Evolutionary conservation across 2,888 invertebrate genomes (phyloP), one percentile per base, ranked within the genome.

Genomic region (Idaea biselata): DNA sequence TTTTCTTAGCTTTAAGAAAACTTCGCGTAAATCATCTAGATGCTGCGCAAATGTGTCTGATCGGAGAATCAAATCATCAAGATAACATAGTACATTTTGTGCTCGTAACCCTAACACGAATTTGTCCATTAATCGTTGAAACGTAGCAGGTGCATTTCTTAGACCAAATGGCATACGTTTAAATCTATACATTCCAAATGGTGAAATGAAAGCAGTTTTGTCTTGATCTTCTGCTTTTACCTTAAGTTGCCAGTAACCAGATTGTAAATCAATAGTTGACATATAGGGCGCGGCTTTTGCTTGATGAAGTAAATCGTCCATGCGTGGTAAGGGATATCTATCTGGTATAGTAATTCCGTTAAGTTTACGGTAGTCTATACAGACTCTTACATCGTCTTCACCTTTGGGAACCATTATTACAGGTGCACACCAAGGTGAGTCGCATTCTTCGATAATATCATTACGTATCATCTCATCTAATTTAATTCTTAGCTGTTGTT

Each of bases 301-400:
- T 0, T 60, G 58, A 53, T 80, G 76, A 1, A 78, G 62, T 0
- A 78, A 55, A 58, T 77, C 76, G 18, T 86, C 86, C 55, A 86
- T 82, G 8, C 80, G 61, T 0, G 87, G 87, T 1, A 86, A 60
- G 0, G 83, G 84, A 60, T 87, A 87, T 69, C 70, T 33, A 72
- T 74, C 71, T 31, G 75, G 64, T 6, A 55, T 60, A 0, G 78
- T 78, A 6, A 76, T 66, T 0, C 67, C 60, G 55, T 77, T 75
- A 1, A 6, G 33, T 81, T 69, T 57, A 18, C 60, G 18, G 58
- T 82, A 86, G 60, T 84, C 83, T 0, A 84, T 66, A 63, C 86
- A 83, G 2, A 84, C 61, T 55, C 83, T 63, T 0, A 72, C 63
- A 17, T 60, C 64, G 6, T 78, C 79, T 62, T 76, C 70, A 54